These are phyloP conservation scores for Rhinogobius similis DNA, from an alignment of 2,113 vertebrate species.

Conservation along the genomic window DNA sequence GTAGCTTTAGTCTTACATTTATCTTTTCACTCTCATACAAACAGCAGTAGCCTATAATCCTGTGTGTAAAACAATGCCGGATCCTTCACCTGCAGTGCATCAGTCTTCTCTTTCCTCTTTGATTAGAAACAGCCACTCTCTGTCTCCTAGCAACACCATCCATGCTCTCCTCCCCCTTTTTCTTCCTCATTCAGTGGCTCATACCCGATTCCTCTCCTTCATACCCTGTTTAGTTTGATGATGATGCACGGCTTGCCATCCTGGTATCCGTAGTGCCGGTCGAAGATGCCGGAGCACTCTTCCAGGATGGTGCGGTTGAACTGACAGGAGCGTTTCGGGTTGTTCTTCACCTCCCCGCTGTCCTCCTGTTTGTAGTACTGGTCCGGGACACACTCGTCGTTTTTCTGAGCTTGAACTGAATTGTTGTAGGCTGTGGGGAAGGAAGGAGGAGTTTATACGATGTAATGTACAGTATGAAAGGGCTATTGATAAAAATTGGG, in stretches of 20 bases:
- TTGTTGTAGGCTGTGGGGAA: conserved; percentile 83
- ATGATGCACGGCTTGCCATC: conserved; percentile 86
- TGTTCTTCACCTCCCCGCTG: conserved; percentile 85
- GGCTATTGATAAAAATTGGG: no score
- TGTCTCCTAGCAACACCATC: conserved; percentile 72
- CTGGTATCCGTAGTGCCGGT: conserved; percentile 85
- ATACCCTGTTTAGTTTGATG: conserved; percentile 91
- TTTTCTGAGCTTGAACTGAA: conserved; percentile 80
- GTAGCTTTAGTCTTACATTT: not conserved
- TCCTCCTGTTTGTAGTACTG: conserved; percentile 83
- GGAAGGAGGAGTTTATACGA: not conserved
- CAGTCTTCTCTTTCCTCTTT: conserved; percentile 22
- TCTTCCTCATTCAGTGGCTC: conserved; percentile 36
- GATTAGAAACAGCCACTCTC: conserved; percentile 43
- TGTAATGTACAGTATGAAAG: not conserved
- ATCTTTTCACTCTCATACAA: not conserved
- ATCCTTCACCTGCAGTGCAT: conserved; percentile 11
- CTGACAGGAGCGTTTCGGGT: conserved; percentile 89
- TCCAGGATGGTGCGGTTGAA: conserved; percentile 84
- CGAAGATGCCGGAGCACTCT: conserved; percentile 80
- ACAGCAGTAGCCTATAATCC: conserved; percentile 1
- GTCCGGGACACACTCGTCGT: conserved; percentile 78
- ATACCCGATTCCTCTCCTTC: conserved; percentile 86
- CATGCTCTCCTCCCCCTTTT: conserved; percentile 9
- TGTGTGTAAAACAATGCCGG: not conserved